A percentile compares a stretch with the other conserved stretches of the same genome.
Evolutionary conservation across 2,888 invertebrate species (phyloP).

Genomic region (Nematopogon swammerdamellus): DNA sequence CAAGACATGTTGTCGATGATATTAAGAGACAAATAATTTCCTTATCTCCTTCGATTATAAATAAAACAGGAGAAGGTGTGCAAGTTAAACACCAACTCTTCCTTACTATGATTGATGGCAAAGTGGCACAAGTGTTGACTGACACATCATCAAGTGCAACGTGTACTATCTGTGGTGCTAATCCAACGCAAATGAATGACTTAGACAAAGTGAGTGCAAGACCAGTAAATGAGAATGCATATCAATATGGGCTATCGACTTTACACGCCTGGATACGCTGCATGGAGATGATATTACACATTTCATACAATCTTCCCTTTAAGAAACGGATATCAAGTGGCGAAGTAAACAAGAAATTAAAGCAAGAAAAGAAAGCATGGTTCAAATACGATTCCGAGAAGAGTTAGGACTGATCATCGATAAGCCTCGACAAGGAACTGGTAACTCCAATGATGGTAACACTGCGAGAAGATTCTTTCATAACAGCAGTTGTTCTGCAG

Average conservation of each 20-base stretch:
- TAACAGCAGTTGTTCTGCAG: constrained; percentile 5
- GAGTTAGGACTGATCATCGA: constrained; percentile 5
- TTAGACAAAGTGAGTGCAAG: constrained; percentile 7
- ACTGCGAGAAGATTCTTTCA: constrained; percentile 9
- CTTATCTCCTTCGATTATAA: constrained; percentile 10
- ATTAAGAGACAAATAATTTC: constrained; percentile 5
- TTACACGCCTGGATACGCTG: constrained; percentile 11
- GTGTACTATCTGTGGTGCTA: constrained; percentile 11
- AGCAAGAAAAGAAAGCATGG: background rate
- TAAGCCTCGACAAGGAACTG: constrained; percentile 9
- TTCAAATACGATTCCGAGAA: constrained; percentile 1
- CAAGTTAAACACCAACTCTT: constrained; percentile 13
- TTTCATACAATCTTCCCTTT: constrained; percentile 10
- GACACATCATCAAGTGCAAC: constrained; percentile 7
- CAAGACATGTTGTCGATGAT: constrained; percentile 11
- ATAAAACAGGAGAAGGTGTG: constrained; percentile 5
- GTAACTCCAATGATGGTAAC: constrained; percentile 12
- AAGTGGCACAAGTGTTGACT: constrained; percentile 12
- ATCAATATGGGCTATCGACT: constrained; percentile 7
- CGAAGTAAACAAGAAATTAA: background rate
- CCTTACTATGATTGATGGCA: constrained; percentile 16
- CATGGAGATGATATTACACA: constrained; percentile 10
- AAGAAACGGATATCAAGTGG: background rate
- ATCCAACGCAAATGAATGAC: constrained; percentile 12
- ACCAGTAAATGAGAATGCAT: constrained; percentile 4